These are phyloP conservation scores for Noturus placidus DNA, from an alignment of 2,113 vertebrate species.

Conservation along the genomic window DNA sequence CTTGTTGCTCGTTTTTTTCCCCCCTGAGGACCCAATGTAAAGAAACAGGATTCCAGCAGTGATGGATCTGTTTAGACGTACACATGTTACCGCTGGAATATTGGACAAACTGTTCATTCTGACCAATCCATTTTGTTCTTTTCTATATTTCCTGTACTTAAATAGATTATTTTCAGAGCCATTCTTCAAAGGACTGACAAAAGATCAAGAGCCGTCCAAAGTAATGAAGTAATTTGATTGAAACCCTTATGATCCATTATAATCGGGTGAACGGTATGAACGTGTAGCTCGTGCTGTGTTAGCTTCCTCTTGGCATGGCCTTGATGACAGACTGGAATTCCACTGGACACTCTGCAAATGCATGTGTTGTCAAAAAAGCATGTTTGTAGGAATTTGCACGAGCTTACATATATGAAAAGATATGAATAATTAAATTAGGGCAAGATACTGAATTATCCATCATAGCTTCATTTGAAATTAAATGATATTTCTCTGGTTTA, in stretches of 20 bases:
- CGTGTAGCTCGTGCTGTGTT: not conserved
- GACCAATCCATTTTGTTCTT: constrained; percentile 47
- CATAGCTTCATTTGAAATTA: not conserved
- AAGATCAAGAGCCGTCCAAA: constrained; percentile 34
- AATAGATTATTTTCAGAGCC: constrained; percentile 49
- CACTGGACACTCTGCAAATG: not conserved
- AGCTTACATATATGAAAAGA: not conserved
- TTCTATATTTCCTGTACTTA: constrained; percentile 37
- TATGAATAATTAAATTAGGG: not conserved
- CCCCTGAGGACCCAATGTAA: constrained; percentile 30
- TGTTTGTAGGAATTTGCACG: not conserved
- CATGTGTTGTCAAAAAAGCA: not conserved
- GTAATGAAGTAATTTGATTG: constrained; percentile 27
- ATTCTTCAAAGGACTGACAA: constrained; percentile 9
- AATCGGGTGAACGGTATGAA: constrained; percentile 35
- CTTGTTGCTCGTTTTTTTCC: not conserved
- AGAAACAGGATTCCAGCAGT: constrained; percentile 33
- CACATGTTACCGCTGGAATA: constrained; percentile 35
- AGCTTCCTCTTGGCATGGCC: constrained; percentile 20
- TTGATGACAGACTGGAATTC: constrained; percentile 27
- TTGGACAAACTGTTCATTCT: constrained; percentile 43
- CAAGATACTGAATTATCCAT: not conserved
- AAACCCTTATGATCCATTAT: constrained; percentile 31
- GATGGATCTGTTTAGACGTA: constrained; percentile 44
- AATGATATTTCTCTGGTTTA: not conserved